Conservation (phyloP, 2,113 vertebrate genomes). For the Zapornia atra region DNA sequence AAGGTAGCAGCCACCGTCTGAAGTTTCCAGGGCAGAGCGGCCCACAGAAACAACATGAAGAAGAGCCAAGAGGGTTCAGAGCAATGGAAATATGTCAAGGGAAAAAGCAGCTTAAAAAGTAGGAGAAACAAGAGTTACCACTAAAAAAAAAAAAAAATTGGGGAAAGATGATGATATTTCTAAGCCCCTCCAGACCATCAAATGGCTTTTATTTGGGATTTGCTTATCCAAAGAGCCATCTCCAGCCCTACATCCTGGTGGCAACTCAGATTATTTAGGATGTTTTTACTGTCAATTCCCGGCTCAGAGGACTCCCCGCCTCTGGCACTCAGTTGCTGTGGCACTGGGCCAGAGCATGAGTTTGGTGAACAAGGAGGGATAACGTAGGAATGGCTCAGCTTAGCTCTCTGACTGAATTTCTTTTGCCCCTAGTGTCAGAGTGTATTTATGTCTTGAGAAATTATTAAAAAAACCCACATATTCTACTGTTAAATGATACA, state of each 20-base stretch:
- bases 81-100: neutral
- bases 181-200: neutral
- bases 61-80: neutral
- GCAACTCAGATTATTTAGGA: conserved; percentile 51
- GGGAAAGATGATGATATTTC: neutral
- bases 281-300: conserved; percentile 68
- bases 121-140: neutral
- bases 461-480: fast-evolving
- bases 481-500: neutral
- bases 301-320: conserved; percentile 42
- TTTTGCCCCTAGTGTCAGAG: neutral
- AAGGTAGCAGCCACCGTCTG: neutral
- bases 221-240: conserved; percentile 41
- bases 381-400: neutral
- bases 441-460: neutral
- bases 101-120: neutral
- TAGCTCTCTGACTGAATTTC: neutral
- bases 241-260: conserved; percentile 51
- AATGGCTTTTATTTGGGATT: neutral
- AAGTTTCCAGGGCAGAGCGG: neutral
- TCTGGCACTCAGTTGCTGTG: conserved; percentile 24
- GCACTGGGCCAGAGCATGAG: neutral
- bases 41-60: neutral
- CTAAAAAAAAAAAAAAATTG: neutral
- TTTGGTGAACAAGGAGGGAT: neutral